Conservation (phyloP, 1,140 invertebrate genomes). For the Bombus waltoni region DNA sequence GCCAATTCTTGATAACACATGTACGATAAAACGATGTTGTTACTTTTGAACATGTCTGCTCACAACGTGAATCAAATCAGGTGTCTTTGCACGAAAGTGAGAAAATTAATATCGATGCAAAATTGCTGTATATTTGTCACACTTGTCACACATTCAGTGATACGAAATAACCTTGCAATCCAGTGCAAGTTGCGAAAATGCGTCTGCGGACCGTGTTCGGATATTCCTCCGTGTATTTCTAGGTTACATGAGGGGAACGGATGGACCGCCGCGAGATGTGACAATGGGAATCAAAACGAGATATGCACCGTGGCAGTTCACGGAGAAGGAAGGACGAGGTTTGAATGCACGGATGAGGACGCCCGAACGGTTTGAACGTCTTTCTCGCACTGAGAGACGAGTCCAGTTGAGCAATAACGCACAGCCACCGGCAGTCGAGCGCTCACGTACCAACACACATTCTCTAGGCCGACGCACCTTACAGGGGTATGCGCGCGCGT, state of each 20-base stretch:
- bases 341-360: conserved; percentile 45
- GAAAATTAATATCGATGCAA: neutral
- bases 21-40: neutral
- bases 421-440: neutral
- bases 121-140: too few relatives aligned
- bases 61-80: neutral
- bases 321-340: neutral
- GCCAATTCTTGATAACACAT: conserved; percentile 1
- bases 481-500: conserved; percentile 8
- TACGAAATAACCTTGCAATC: neutral
- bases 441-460: conserved; percentile 3
- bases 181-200: neutral
- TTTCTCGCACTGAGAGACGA: conserved; percentile 67
- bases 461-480: conserved; percentile 17
- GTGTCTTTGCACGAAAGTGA: neutral
- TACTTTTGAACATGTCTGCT: conserved; percentile 7
- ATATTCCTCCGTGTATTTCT: neutral
- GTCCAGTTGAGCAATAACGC: conserved; percentile 57
- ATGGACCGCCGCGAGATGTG: neutral
- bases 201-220: neutral
- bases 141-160: conserved; percentile 6
- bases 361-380: conserved; percentile 69
- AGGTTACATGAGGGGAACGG: neutral
- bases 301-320: neutral
- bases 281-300: neutral